A percentile compares a stretch with the other conserved stretches of the same genome.
phyloP scores from a whole-genome alignment of 2,888 invertebrate species.

The Leucania comma region DNA sequence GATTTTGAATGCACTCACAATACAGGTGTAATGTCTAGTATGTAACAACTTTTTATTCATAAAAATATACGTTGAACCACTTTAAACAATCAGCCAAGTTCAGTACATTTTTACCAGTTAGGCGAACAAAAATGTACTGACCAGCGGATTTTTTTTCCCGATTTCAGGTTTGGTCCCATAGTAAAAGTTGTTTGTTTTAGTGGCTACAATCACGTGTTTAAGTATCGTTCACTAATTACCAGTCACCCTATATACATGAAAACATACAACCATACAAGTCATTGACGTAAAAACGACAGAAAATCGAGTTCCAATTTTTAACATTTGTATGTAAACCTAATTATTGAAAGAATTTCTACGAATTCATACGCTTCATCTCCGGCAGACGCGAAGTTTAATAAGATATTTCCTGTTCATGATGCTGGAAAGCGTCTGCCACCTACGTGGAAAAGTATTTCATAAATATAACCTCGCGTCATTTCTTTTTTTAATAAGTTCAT shows the following conservation, averaged over 20 bases:
- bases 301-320: conserved; percentile 43
- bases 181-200: too few species aligned
- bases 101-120: too few species aligned
- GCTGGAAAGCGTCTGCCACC: conserved; percentile 54
- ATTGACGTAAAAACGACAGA: conserved; percentile 18
- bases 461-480: conserved; percentile 39
- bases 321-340: conserved; percentile 63
- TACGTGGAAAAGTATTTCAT: conserved; percentile 59
- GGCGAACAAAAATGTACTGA: too few species aligned
- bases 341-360: conserved; percentile 65
- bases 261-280: conserved; percentile 17
- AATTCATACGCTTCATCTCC: conserved; percentile 65
- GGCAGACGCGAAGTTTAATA: conserved; percentile 69
- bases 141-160: too few species aligned
- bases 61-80: neutral
- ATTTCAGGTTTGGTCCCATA: too few species aligned
- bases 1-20: too few species aligned
- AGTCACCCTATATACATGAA: neutral
- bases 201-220: too few species aligned
- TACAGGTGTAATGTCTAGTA: too few species aligned
- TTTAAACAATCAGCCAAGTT: neutral
- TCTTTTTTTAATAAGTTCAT: neutral
- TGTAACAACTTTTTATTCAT: neutral
- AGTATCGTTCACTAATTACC: too few species aligned
- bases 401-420: conserved; percentile 71